Conservation (phyloP, 2,888 invertebrate genomes). For the Cosmia trapezina region DNA sequence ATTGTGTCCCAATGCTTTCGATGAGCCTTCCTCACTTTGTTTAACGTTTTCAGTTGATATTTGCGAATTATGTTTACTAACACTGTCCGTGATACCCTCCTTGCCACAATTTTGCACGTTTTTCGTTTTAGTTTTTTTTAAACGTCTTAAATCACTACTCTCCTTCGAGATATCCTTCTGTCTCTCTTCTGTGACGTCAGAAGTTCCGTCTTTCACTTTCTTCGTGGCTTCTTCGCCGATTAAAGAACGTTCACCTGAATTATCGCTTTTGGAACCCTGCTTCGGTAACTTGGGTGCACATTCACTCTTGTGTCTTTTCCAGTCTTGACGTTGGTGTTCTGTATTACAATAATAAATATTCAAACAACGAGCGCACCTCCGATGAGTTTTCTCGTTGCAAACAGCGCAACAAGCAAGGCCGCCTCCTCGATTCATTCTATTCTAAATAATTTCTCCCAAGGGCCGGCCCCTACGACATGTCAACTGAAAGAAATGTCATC, state of each 20-base stretch:
- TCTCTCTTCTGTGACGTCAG: constrained; percentile 59
- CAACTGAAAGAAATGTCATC: constrained; percentile 75
- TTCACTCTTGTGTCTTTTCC: constrained; percentile 93
- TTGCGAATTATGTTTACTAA: constrained; percentile 77
- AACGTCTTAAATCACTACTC: constrained; percentile 74
- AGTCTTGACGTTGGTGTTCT: constrained; percentile 94
- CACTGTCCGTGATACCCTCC: constrained; percentile 76
- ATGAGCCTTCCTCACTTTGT: constrained; percentile 67
- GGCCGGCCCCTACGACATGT: constrained; percentile 78
- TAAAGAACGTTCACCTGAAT: constrained; percentile 73
- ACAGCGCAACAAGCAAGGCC: constrained; percentile 89
- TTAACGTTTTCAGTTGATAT: constrained; percentile 67
- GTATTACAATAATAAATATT: constrained; percentile 94
- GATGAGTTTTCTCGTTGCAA: constrained; percentile 91
- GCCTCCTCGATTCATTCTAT: constrained; percentile 89
- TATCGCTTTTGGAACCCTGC: constrained; percentile 76
- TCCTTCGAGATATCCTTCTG: constrained; percentile 65
- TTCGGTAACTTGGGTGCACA: constrained; percentile 88
- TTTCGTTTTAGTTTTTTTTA: constrained; percentile 78
- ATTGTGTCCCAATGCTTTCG: constrained; percentile 64
- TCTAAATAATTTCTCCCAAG: constrained; percentile 81
- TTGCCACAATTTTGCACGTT: constrained; percentile 75
- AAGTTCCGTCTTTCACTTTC: constrained; percentile 71
- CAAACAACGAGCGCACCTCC: constrained; percentile 94
- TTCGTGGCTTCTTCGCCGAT: constrained; percentile 72